Evolutionary conservation across 2,888 invertebrate genomes (phyloP), one percentile per base, ranked within the genome.

Genomic region (Scrobipalpa atriplicella): DNA sequence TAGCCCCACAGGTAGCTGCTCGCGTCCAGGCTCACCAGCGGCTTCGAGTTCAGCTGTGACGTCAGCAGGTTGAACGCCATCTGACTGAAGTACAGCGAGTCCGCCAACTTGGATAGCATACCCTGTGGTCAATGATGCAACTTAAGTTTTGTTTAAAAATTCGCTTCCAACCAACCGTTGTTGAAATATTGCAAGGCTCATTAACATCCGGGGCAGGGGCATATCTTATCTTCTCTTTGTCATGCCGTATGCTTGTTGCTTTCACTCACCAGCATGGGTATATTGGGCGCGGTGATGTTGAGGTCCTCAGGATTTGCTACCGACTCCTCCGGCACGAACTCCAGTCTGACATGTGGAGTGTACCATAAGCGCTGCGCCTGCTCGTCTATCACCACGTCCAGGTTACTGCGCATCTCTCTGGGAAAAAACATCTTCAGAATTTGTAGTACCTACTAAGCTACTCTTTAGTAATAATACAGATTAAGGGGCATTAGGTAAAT

Each of bases 1-100:
- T 97, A 97, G 0, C 97, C 97, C 96, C 97, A 97, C 13, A 97
- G 86, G 78, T 95, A 96, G 38, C 97, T 95, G 67, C 96, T 86
- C 0, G 95, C 95, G 0, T 94, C 93, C 43, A 96, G 78, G 36
- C 93, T 93, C 16, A 96, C 81, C 69, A 97, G 94, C 0, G 96
- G 93, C 73, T 95, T 82, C 0, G 95, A 92, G 66, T 94, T 87
- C 36, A 96, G 75, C 16, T 91, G 87, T 51, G 87, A 87, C 1
- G 94, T 86, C 66, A 96, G 75, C 8, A 95, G 85, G 62, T 94
- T 91, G 64, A 96, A 87, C 0, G 93, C 95, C 62, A 95, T 76
- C 43, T 95, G 95, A 0, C 94, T 91, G 61, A 94, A 85, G 72
- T 90, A 91, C 0, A 94, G 92, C 29, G 93, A 92, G 8, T 93